Percentiles rank a stretch among this genome's conserved stretches.
phyloP scores from a whole-genome alignment of 2,113 vertebrate genomes.

The Cynopterus brachyotis region DNA sequence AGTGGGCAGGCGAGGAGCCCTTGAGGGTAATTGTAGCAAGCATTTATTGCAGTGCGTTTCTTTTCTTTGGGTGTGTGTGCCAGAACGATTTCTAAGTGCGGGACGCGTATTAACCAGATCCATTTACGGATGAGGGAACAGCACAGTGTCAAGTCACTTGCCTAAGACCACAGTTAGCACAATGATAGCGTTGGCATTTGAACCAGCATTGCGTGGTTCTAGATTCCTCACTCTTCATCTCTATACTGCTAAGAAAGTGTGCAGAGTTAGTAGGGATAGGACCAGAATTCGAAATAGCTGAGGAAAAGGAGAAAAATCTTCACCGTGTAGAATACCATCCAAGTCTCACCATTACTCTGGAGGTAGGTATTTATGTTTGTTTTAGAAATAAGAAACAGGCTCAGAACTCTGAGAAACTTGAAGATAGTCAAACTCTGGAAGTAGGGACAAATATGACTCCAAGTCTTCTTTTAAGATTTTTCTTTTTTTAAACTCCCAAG shows the following conservation, averaged over 20 bases:
- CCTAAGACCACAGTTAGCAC: background rate
- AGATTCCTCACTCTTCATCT: background rate
- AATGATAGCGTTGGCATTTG: background rate
- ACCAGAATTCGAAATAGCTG: background rate
- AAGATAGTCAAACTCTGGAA: background rate
- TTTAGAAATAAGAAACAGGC: background rate
- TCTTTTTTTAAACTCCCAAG: background rate
- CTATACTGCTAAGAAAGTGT: background rate
- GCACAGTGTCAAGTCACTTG: background rate
- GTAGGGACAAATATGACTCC: background rate
- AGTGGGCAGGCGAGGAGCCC: background rate
- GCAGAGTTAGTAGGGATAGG: background rate
- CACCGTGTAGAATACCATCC: background rate
- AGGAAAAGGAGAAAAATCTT: background rate
- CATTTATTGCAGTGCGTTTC: background rate
- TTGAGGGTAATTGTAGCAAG: background rate
- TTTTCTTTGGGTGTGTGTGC: too few relatives aligned
- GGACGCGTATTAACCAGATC: background rate
- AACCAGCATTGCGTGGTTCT: background rate
- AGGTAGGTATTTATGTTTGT: background rate
- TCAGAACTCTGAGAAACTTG: background rate
- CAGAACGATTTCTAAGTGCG: background rate
- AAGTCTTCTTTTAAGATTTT: constrained; percentile 18
- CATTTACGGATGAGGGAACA: background rate
- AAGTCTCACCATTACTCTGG: background rate